Percentiles rank a stretch among this genome's conserved stretches.
Evolutionary conservation across 2,113 vertebrate genomes (phyloP).

Genomic region (Scatophagus argus): DNA sequence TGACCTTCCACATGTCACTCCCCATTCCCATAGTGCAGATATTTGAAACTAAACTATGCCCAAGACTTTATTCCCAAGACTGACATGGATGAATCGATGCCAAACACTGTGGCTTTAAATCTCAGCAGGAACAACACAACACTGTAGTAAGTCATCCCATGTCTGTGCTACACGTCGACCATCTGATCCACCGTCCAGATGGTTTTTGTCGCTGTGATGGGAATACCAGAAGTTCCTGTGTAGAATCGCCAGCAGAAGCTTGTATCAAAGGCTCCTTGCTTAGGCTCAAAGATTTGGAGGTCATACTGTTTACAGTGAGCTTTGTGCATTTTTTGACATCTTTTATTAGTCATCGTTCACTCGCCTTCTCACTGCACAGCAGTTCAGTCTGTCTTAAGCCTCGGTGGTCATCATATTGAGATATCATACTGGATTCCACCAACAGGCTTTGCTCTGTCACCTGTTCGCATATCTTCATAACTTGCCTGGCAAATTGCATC

Average conservation of each 20-base stretch:
- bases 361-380: neutral
- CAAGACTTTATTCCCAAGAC: no score
- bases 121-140: neutral
- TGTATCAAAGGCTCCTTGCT: conserved; percentile 2
- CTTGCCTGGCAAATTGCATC: neutral
- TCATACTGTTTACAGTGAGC: neutral
- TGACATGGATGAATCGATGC: neutral
- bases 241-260: conserved; percentile 34
- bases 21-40: neutral
- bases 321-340: conserved; percentile 14
- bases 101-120: neutral
- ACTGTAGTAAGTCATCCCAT: conserved; percentile 12
- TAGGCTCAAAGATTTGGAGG: neutral
- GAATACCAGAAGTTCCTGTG: conserved; percentile 27
- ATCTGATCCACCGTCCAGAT: conserved; percentile 44
- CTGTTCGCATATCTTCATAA: conserved; percentile 1
- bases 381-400: neutral
- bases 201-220: conserved; percentile 33
- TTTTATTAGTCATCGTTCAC: conserved; percentile 14
- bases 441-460: conserved; percentile 1
- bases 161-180: neutral
- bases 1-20: neutral
- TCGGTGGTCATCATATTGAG: conserved; percentile 2
- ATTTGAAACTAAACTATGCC: conserved; percentile 1
- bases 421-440: conserved; percentile 1